Evolutionary conservation across 2,113 vertebrate species (phyloP).

Genomic region (Poecile atricapillus): DNA sequence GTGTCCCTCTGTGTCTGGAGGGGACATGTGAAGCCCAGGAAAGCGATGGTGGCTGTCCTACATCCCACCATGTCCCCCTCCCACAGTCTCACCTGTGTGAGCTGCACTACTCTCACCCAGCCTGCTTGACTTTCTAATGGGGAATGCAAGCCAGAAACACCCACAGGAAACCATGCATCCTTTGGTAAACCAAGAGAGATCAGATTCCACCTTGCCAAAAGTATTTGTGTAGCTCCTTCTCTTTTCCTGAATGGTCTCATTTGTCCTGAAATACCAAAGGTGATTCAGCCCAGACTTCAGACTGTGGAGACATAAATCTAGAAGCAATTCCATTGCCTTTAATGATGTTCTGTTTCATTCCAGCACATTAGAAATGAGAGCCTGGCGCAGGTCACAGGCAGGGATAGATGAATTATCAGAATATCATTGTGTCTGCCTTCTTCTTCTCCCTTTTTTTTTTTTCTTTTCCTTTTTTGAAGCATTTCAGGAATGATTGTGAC

Average conservation of each 20-base stretch:
- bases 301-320: not conserved
- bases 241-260: not conserved
- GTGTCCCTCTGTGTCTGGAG: not conserved
- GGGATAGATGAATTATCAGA: not conserved
- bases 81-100: not conserved
- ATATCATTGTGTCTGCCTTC: not conserved
- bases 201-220: not conserved
- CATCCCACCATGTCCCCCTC: not conserved
- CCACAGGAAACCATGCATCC: not conserved
- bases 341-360: not conserved
- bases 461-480: not conserved
- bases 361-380: not conserved
- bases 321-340: not conserved
- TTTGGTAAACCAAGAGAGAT: not conserved
- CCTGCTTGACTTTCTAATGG: not conserved
- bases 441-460: not conserved
- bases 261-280: not conserved
- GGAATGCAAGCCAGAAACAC: not conserved
- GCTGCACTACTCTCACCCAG: not conserved
- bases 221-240: not conserved
- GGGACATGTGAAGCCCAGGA: not conserved
- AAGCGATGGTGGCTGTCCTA: not conserved
- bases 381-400: not conserved
- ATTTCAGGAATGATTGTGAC: not conserved
- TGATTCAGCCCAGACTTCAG: not conserved